These are phyloP conservation scores for Laticauda colubrina DNA, from an alignment of 2,113 vertebrate genomes.

Conservation along the genomic window DNA sequence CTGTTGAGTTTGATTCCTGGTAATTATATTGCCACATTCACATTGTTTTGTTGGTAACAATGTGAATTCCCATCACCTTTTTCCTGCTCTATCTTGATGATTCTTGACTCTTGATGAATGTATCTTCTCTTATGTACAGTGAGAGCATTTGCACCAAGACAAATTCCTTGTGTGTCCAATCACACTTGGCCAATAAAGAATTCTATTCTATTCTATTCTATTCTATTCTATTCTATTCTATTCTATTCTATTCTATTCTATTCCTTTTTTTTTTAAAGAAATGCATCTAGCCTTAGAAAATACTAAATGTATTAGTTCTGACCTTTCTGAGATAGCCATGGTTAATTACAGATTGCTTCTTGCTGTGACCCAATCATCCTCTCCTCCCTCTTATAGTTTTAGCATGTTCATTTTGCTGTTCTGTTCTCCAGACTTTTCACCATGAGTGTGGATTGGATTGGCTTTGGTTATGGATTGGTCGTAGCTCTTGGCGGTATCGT, in stretches of 20 bases:
- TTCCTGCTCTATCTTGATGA: not conserved
- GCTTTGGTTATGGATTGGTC: slow-evolving; percentile 84
- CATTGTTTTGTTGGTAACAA: not conserved
- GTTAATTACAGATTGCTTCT: not conserved
- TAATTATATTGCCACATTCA: not conserved
- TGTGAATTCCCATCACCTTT: not conserved
- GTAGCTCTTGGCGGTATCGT: slow-evolving; percentile 81
- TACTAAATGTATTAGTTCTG: not conserved
- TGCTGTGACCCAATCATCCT: not conserved
- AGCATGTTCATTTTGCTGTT: not conserved
- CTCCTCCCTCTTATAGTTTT: not conserved
- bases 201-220: too few species aligned
- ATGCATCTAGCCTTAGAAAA: not conserved
- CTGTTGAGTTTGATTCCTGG: not conserved
- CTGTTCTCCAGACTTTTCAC: slow-evolving; percentile 38
- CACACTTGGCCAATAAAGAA: too few species aligned
- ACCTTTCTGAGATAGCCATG: not conserved
- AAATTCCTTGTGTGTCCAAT: too few species aligned
- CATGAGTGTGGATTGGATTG: slow-evolving; percentile 87
- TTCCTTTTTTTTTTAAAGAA: not conserved
- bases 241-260: too few species aligned
- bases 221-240: not conserved
- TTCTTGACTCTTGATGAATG: too few species aligned
- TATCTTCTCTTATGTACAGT: too few species aligned
- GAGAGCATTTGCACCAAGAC: too few species aligned